Percentiles rank a stretch among this genome's conserved stretches.
These are phyloP conservation scores for Calosoma granatense DNA, from an alignment of 1,140 invertebrate species.

Conservation along the genomic window DNA sequence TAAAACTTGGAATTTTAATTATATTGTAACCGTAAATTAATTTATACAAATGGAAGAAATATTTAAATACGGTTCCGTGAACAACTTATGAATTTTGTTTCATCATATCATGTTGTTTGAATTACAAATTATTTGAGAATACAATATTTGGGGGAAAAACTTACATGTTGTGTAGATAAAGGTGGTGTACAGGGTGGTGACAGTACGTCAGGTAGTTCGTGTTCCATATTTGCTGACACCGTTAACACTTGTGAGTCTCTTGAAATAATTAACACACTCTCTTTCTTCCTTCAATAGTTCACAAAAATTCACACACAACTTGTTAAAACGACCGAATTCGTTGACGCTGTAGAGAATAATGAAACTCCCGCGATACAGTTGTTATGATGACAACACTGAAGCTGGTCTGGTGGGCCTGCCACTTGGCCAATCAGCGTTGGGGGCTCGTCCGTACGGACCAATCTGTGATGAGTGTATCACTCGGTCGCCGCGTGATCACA, in stretches of 20 bases:
- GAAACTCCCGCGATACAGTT: too few relatives aligned
- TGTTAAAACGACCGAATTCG: too few relatives aligned
- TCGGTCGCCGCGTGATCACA: slow-evolving; percentile 38
- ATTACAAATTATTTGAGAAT: too few relatives aligned
- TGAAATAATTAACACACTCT: slow-evolving; percentile 9
- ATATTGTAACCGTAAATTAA: too few relatives aligned
- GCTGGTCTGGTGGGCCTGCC: not conserved
- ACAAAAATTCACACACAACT: too few relatives aligned
- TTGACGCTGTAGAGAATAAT: too few relatives aligned
- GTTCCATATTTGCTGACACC: slow-evolving; percentile 21
- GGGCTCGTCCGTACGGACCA: slow-evolving; percentile 38
- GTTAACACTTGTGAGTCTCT: slow-evolving; percentile 17
- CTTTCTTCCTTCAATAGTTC: not conserved
- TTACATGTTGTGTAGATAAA: slow-evolving; percentile 41
- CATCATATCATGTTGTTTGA: too few relatives aligned
- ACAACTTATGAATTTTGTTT: too few relatives aligned
- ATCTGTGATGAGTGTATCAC: slow-evolving; percentile 35
- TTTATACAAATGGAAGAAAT: too few relatives aligned
- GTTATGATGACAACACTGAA: not conserved
- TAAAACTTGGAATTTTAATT: too few relatives aligned
- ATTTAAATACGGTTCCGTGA: not conserved
- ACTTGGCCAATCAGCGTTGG: slow-evolving; percentile 35
- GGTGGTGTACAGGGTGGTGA: slow-evolving; percentile 49
- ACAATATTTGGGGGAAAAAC: too few relatives aligned
- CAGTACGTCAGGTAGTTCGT: slow-evolving; percentile 38